Evolutionary conservation across 2,888 invertebrate genomes (phyloP).

Genomic region (Vanessa cardui): DNA sequence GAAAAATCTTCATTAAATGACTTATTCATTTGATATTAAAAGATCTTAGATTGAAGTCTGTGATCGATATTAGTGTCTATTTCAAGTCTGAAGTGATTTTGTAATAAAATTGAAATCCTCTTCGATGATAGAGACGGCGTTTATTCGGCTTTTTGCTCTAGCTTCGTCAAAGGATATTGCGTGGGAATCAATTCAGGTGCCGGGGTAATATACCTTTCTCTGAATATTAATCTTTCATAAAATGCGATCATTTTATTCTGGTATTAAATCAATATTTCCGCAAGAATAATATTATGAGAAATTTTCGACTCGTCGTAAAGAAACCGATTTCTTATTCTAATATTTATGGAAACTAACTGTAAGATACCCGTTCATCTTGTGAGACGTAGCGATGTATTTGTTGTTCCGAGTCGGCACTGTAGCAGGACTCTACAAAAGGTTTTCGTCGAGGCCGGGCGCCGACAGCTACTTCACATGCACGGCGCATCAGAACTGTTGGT

Average conservation of each 20-base stretch:
- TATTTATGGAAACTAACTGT: constrained; percentile 43
- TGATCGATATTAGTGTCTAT: constrained; percentile 38
- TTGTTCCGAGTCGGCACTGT: constrained; percentile 51
- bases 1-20: neutral
- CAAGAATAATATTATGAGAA: neutral
- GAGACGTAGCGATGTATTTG: constrained; percentile 56
- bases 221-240: constrained; percentile 68
- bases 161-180: constrained; percentile 74
- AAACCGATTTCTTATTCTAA: neutral
- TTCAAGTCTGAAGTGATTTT: constrained; percentile 44
- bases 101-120: constrained; percentile 77
- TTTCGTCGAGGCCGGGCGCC: constrained; percentile 58
- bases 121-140: constrained; percentile 58
- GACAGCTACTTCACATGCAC: constrained; percentile 70
- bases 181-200: constrained; percentile 78
- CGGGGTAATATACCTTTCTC: constrained; percentile 55
- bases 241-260: constrained; percentile 36
- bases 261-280: constrained; percentile 14
- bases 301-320: neutral
- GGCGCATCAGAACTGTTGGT: constrained; percentile 65
- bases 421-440: constrained; percentile 58
- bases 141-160: constrained; percentile 75
- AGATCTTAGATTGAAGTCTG: constrained; percentile 29
- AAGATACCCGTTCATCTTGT: constrained; percentile 69
- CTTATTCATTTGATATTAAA: neutral